Percentiles rank a stretch among this genome's conserved stretches.
These are phyloP conservation scores for Caranx ignobilis DNA, from an alignment of 2,113 vertebrate genomes.

Conservation along the genomic window DNA sequence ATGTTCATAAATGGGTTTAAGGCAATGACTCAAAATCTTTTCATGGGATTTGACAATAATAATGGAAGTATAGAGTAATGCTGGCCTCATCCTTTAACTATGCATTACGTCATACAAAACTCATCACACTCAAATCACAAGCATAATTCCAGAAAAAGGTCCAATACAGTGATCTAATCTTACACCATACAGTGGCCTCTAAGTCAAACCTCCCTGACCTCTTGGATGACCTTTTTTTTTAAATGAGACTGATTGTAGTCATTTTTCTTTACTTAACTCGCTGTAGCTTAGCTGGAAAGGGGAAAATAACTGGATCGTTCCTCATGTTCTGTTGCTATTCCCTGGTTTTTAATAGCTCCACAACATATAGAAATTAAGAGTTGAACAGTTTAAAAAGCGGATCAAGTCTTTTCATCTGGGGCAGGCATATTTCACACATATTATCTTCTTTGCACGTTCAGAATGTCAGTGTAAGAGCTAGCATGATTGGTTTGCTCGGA, in stretches of 20 bases:
- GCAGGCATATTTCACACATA: constrained; percentile 79
- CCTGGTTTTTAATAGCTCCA: constrained; percentile 51
- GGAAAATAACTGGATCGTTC: constrained; percentile 45
- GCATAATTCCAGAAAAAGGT: not conserved
- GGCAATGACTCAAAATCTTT: not conserved
- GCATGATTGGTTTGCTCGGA: constrained; percentile 67
- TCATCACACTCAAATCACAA: not conserved
- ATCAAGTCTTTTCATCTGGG: constrained; percentile 71
- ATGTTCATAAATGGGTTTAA: not conserved
- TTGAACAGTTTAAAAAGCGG: constrained; percentile 62
- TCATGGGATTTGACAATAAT: not conserved
- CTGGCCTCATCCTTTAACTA: not conserved
- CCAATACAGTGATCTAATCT: not conserved
- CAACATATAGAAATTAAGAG: constrained; percentile 67
- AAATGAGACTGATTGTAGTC: constrained; percentile 6
- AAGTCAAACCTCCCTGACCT: not conserved
- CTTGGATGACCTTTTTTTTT: not conserved
- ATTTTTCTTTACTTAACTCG: not conserved
- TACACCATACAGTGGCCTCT: not conserved
- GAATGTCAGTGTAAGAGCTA: constrained; percentile 49
- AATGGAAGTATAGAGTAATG: not conserved
- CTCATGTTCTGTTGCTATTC: constrained; percentile 42
- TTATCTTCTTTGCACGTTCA: constrained; percentile 70
- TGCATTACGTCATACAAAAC: not conserved
- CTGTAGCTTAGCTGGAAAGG: constrained; percentile 17